These are phyloP conservation scores for Stegastes partitus DNA, from an alignment of 2,113 vertebrate genomes.

Conservation along the genomic window DNA sequence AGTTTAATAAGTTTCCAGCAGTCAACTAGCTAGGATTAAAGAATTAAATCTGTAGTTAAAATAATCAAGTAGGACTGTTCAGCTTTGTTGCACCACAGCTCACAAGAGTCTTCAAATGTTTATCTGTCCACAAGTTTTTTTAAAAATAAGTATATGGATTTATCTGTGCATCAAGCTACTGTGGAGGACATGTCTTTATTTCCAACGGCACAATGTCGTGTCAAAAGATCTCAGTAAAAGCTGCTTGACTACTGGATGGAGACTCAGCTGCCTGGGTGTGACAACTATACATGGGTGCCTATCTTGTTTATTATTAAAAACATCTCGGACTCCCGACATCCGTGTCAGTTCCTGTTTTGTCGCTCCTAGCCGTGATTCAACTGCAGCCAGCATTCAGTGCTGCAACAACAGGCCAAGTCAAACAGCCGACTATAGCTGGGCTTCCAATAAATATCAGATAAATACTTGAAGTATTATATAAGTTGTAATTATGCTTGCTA, in stretches of 20 bases:
- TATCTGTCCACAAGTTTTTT: no score
- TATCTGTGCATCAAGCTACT: no score
- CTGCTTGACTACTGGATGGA: constrained; percentile 18
- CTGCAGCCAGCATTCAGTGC: constrained; percentile 33
- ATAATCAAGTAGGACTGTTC: neutral
- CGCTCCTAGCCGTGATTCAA: neutral
- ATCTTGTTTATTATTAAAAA: neutral
- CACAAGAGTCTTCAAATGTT: neutral
- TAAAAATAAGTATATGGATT: no score
- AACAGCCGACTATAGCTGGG: constrained; percentile 52
- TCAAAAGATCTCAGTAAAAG: neutral
- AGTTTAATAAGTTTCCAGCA: neutral
- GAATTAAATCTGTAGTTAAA: neutral
- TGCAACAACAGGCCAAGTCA: constrained; percentile 37
- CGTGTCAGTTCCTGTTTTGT: constrained; percentile 4
- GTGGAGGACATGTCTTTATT: no score
- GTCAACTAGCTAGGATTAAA: no score
- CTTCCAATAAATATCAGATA: constrained; percentile 61
- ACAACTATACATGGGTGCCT: neutral
- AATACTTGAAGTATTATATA: constrained; percentile 46
- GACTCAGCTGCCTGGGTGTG: constrained; percentile 13
- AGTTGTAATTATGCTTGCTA: constrained; percentile 57
- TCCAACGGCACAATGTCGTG: no score
- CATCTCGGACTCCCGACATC: constrained; percentile 25
- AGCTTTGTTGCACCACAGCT: neutral